These are phyloP conservation scores for Siderastrea radians DNA, from an alignment of 92 coral and sea anemone genomes.

Conservation along the genomic window DNA sequence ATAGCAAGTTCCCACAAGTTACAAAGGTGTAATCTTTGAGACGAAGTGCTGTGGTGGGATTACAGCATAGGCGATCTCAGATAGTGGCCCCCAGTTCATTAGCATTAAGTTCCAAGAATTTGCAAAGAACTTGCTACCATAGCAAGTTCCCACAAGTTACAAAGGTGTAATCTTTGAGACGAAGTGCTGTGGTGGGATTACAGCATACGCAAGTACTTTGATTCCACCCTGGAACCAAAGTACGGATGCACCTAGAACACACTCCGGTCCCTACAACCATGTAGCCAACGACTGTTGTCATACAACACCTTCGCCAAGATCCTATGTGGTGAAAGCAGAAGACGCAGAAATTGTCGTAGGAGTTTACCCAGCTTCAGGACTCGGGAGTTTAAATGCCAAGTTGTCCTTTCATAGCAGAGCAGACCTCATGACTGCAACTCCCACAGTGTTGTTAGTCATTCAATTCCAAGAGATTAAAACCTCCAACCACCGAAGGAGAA, in stretches of 20 bases:
- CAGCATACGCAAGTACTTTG: too few relatives aligned
- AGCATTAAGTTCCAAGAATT: not conserved
- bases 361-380: constrained; percentile 25
- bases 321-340: constrained; percentile 22
- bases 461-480: not conserved
- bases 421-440: not conserved
- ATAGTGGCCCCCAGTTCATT: constrained; percentile 46
- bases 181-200: constrained; percentile 17
- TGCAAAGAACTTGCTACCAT: not conserved
- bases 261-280: not conserved
- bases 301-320: constrained; percentile 32
- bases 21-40: not conserved
- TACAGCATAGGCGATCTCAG: constrained; percentile 4
- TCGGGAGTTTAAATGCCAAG: not conserved
- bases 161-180: not conserved
- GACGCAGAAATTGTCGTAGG: constrained; percentile 17
- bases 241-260: too few relatives aligned
- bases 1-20: too few relatives aligned
- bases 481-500: not conserved
- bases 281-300: constrained; percentile 27
- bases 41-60: not conserved
- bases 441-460: not conserved
- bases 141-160: too few relatives aligned
- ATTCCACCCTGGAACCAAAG: too few relatives aligned
- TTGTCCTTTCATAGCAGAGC: not conserved